Conservation (phyloP, 2,888 invertebrate species). For the Erebia aethiops region DNA sequence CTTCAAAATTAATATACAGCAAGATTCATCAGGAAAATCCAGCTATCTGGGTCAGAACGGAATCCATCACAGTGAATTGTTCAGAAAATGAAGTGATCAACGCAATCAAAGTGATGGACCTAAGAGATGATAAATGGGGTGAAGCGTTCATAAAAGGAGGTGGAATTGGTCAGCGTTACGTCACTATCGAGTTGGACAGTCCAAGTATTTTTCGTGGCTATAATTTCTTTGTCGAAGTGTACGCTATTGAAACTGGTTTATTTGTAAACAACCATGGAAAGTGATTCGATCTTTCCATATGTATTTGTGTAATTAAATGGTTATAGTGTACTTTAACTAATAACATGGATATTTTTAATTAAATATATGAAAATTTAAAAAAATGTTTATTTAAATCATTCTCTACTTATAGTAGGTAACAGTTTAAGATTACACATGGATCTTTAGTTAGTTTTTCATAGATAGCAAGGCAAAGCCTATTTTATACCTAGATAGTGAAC, state of each 20-base stretch:
- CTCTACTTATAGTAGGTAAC: no score
- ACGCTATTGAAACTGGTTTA: slow-evolving; percentile 55
- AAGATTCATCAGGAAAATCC: slow-evolving; percentile 69
- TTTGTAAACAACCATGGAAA: slow-evolving; percentile 44
- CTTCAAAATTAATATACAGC: slow-evolving; percentile 63
- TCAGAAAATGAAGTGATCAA: slow-evolving; percentile 62
- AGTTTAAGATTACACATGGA: no score
- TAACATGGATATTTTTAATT: no score
- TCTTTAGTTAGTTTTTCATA: no score
- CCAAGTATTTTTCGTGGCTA: slow-evolving; percentile 64
- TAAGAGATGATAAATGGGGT: slow-evolving; percentile 63
- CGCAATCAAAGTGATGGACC: slow-evolving; percentile 62
- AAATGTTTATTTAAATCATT: no score
- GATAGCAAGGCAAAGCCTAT: no score
- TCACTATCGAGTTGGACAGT: slow-evolving; percentile 64
- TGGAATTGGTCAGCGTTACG: slow-evolving; percentile 63
- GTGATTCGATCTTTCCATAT: slow-evolving; percentile 32
- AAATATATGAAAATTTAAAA: no score
- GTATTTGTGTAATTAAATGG: no score
- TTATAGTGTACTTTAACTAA: no score
- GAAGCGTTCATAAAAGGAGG: slow-evolving; percentile 62
- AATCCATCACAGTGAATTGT: slow-evolving; percentile 61
- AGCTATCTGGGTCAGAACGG: slow-evolving; percentile 63
- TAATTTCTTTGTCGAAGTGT: slow-evolving; percentile 69
- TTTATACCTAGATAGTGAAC: no score